phyloP scores from a whole-genome alignment of 2,797 vertebrate species.

The Trematomus bernacchii region DNA sequence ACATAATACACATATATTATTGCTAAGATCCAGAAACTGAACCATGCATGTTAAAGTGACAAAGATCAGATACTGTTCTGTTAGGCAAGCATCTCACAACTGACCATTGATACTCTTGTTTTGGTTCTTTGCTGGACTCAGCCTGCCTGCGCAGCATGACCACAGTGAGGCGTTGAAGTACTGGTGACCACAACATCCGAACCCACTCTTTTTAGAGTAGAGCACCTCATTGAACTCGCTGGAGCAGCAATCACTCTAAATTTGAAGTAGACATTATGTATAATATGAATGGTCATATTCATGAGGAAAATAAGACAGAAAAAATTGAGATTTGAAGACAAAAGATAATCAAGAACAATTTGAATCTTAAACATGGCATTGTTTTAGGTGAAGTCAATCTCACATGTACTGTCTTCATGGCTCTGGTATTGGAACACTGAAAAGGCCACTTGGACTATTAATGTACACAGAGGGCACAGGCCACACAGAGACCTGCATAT shows the following conservation, averaged over 20 bases:
- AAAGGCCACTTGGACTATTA: no score
- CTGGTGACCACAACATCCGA: conserved; percentile 71
- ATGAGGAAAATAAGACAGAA: background rate
- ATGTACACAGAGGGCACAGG: no score
- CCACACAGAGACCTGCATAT: no score
- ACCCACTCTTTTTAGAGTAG: conserved; percentile 31
- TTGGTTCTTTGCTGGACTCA: background rate
- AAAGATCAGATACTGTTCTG: background rate
- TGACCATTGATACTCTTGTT: background rate
- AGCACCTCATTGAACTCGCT: conserved; percentile 38
- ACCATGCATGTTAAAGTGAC: background rate
- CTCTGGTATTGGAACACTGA: no score
- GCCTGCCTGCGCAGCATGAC: conserved; percentile 64
- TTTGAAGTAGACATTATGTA: background rate
- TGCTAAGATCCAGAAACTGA: background rate
- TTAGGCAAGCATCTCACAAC: background rate
- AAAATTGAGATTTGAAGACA: no score
- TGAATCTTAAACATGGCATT: no score
- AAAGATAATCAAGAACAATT: no score
- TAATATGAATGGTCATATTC: background rate
- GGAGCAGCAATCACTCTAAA: conserved; percentile 64
- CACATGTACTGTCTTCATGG: background rate
- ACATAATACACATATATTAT: background rate
- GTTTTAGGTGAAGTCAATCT: no score
- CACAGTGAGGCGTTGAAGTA: conserved; percentile 71